Conservation (phyloP, 2,113 vertebrate species). For the Uria aalge region DNA sequence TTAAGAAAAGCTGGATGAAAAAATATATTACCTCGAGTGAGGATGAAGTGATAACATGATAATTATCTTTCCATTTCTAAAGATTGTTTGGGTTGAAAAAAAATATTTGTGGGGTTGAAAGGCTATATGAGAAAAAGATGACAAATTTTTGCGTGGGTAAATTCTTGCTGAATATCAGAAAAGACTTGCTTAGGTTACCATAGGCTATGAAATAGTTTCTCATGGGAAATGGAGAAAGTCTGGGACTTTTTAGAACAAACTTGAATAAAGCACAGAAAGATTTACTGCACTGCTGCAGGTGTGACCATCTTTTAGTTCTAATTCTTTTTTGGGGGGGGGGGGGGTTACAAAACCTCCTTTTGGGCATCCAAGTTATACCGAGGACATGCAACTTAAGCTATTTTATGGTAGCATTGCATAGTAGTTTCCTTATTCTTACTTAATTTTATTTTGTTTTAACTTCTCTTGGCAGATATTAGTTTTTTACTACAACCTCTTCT, state of each 20-base stretch:
- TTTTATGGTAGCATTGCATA: neutral
- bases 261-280: neutral
- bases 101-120: neutral
- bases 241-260: neutral
- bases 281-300: neutral
- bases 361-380: neutral
- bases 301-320: neutral
- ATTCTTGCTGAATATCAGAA: slow-evolving; percentile 3
- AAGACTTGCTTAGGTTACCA: neutral
- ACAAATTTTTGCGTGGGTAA: neutral
- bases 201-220: neutral
- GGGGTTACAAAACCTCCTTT: neutral
- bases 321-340: neutral
- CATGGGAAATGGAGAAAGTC: neutral
- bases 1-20: neutral
- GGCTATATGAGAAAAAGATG: neutral
- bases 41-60: neutral
- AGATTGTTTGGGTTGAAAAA: neutral
- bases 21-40: neutral
- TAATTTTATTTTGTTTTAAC: neutral
- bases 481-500: neutral
- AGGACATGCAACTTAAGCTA: neutral
- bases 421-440: neutral
- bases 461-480: neutral
- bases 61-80: neutral